phyloP scores from a whole-genome alignment of 2,797 vertebrate genomes.

The Meriones psammophilus region DNA sequence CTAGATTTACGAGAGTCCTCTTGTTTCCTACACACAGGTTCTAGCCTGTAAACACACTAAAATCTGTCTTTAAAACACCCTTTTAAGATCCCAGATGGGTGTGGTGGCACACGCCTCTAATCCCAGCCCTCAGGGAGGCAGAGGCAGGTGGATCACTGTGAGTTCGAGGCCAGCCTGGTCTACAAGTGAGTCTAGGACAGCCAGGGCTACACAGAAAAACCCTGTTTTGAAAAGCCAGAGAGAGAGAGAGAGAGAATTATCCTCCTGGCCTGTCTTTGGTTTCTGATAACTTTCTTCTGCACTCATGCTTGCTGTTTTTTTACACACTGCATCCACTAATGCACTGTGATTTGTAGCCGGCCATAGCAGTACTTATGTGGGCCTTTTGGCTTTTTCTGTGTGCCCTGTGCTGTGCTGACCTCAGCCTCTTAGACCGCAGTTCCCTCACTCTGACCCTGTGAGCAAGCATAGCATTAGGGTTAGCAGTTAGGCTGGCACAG shows the following conservation, averaged over 20 bases:
- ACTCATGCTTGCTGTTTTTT: not conserved
- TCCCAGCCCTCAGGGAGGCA: too few species aligned
- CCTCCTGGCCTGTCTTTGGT: not conserved
- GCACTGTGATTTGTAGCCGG: not conserved
- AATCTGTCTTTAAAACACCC: constrained; percentile 9
- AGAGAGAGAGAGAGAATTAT: not conserved
- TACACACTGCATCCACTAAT: not conserved
- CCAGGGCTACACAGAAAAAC: too few species aligned
- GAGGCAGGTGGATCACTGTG: too few species aligned
- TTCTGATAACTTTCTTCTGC: constrained; percentile 50
- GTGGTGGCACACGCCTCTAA: too few species aligned
- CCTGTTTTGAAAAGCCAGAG: not conserved
- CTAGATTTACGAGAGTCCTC: constrained; percentile 25
- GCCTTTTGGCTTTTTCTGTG: not conserved
- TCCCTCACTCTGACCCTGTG: not conserved
- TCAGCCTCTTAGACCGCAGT: not conserved
- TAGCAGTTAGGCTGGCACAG: not conserved
- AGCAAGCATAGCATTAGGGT: not conserved
- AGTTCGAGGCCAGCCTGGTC: too few species aligned
- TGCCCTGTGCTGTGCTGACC: not conserved
- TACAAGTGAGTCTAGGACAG: too few species aligned
- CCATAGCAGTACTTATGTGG: not conserved
- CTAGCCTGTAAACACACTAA: constrained; percentile 42
- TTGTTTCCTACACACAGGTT: not conserved
- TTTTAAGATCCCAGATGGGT: too few species aligned